These are phyloP conservation scores for Scortum barcoo DNA, from an alignment of 2,113 vertebrate genomes.

Conservation along the genomic window DNA sequence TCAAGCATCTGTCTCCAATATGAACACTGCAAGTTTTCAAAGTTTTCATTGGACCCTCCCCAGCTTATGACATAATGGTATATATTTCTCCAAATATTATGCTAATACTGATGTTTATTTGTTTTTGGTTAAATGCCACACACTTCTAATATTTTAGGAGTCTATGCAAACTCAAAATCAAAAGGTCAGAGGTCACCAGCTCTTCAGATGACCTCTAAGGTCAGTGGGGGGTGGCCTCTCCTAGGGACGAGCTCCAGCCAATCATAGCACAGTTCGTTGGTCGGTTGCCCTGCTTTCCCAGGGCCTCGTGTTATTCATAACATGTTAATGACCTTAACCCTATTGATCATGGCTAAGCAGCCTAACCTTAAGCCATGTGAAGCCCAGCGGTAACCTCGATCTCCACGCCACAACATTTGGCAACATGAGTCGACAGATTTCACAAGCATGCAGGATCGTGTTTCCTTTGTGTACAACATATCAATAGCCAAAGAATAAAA, in stretches of 20 bases:
- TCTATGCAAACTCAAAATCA: constrained; percentile 47
- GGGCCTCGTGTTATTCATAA: constrained; percentile 79
- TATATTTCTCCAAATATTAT: constrained; percentile 22
- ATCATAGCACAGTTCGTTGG: constrained; percentile 49
- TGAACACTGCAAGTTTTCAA: background rate
- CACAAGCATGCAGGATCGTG: background rate
- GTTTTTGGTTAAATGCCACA: constrained; percentile 30
- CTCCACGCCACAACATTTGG: constrained; percentile 52
- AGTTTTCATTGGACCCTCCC: background rate
- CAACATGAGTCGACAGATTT: constrained; percentile 61
- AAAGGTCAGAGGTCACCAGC: constrained; percentile 72
- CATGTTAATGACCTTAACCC: constrained; percentile 84
- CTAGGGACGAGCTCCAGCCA: constrained; percentile 61
- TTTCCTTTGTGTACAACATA: constrained; percentile 37
- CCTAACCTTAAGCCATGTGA: constrained; percentile 66
- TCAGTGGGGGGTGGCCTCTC: constrained; percentile 66
- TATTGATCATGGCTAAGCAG: constrained; percentile 76
- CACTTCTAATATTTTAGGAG: constrained; percentile 47
- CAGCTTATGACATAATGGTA: background rate
- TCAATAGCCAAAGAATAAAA: background rate
- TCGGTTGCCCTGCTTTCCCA: constrained; percentile 76
- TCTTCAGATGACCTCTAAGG: constrained; percentile 63
- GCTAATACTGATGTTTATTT: constrained; percentile 37
- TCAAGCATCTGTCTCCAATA: background rate
- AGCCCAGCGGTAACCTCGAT: constrained; percentile 39